These are phyloP conservation scores for Harpagoxenus sublaevis DNA, from an alignment of 2,888 invertebrate genomes.

Conservation along the genomic window DNA sequence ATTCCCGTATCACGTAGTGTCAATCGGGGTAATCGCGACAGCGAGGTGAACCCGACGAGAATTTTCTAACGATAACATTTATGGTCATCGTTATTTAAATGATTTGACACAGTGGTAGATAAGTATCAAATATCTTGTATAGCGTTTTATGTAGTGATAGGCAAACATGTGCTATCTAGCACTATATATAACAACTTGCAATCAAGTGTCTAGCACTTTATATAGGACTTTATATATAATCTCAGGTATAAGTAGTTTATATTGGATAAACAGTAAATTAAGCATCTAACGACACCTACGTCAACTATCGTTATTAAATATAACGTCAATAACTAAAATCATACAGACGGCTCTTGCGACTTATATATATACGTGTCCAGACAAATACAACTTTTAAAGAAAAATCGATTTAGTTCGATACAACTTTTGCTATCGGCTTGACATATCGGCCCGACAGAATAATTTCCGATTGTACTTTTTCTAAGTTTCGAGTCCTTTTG, in stretches of 20 bases:
- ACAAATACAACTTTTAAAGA: neutral
- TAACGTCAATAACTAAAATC: slow-evolving; percentile 26
- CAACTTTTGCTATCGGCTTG: slow-evolving; percentile 22
- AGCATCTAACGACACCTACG: slow-evolving; percentile 18
- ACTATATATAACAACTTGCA: neutral
- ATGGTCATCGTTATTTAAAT: slow-evolving; percentile 20
- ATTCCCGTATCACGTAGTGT: slow-evolving; percentile 15
- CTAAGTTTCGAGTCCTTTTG: slow-evolving; percentile 43
- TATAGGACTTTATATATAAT: slow-evolving; percentile 4
- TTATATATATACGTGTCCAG: neutral
- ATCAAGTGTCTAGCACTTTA: neutral
- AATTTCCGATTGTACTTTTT: slow-evolving; percentile 33
- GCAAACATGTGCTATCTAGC: neutral
- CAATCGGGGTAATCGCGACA: slow-evolving; percentile 19
- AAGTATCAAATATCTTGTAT: neutral
- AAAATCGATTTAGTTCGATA: slow-evolving; percentile 23
- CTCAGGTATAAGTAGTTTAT: neutral
- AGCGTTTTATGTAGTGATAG: neutral
- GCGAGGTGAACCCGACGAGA: neutral
- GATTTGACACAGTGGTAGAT: slow-evolving; percentile 9
- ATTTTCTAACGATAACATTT: slow-evolving; percentile 20
- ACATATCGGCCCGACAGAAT: slow-evolving; percentile 29
- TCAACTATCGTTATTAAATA: slow-evolving; percentile 39
- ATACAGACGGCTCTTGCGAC: neutral
- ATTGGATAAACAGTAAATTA: slow-evolving; percentile 31